Evolutionary conservation across 2,888 invertebrate species (phyloP).

Genomic region (Drosophila borborema): DNA sequence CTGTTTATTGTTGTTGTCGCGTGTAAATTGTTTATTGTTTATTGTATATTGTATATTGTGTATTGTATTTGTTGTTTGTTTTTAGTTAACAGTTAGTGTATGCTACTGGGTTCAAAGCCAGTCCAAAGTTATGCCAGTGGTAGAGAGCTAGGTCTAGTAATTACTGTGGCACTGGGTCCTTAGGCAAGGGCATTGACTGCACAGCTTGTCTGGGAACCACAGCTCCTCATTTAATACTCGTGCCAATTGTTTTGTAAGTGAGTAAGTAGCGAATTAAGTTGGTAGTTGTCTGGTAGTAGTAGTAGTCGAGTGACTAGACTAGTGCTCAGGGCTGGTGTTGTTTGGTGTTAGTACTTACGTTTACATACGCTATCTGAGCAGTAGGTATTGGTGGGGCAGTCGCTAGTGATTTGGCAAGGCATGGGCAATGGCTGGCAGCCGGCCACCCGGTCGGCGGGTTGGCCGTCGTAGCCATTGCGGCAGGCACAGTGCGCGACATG

Average conservation of each 20-base stretch:
- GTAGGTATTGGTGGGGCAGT: constrained; percentile 92
- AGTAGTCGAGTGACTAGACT: constrained; percentile 39
- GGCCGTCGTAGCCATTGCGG: constrained; percentile 91
- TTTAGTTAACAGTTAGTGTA: constrained; percentile 62
- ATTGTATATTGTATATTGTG: no score
- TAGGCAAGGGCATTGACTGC: neutral
- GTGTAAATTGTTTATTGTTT: constrained; percentile 8
- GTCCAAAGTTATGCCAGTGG: constrained; percentile 38
- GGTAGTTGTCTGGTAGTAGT: constrained; percentile 52
- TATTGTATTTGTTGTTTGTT: constrained; percentile 38
- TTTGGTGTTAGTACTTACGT: constrained; percentile 87
- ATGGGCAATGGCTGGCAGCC: constrained; percentile 92
- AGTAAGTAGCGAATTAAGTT: constrained; percentile 49
- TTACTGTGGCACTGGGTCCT: neutral
- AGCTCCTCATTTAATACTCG: constrained; percentile 8
- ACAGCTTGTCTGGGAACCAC: neutral
- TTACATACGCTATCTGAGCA: constrained; percentile 93
- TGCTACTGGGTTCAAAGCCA: constrained; percentile 44
- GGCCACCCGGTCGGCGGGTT: constrained; percentile 88
- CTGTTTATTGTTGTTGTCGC: constrained; percentile 37
- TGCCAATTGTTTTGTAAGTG: constrained; percentile 59
- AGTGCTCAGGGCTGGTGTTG: constrained; percentile 29
- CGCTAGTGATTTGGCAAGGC: constrained; percentile 89
- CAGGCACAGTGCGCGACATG: constrained; percentile 93
- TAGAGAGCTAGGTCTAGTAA: constrained; percentile 3